Percentiles rank a stretch among this genome's conserved stretches.
Evolutionary conservation across 2,888 invertebrate genomes (phyloP).

Genomic region (Hirtodrosophila alboralis): DNA sequence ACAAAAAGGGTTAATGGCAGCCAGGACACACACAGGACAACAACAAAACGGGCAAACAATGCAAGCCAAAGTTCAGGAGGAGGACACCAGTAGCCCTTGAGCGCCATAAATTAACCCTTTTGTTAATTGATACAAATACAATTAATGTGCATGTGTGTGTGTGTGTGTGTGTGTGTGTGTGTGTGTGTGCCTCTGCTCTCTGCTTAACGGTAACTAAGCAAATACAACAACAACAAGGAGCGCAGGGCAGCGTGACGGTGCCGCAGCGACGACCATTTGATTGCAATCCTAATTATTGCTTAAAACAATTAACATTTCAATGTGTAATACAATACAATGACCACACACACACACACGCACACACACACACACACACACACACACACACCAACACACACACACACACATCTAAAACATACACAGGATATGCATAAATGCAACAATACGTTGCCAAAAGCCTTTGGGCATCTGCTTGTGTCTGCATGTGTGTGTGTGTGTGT

Average conservation of each 20-base stretch:
- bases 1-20: conserved; percentile 68
- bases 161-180: conserved; percentile 18
- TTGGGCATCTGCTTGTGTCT: conserved; percentile 16
- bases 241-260: conserved; percentile 45
- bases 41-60: conserved; percentile 57
- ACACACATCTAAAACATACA: conserved; percentile 26
- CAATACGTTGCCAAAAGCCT: conserved; percentile 60
- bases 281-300: conserved; percentile 80
- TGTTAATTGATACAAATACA: conserved; percentile 84
- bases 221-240: conserved; percentile 60
- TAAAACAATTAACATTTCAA: conserved; percentile 80
- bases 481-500: conserved; percentile 7
- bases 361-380: conserved; percentile 19
- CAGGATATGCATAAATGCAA: conserved; percentile 78
- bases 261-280: conserved; percentile 61
- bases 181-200: too few relatives aligned
- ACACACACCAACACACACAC: conserved; percentile 25
- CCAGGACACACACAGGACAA: conserved; percentile 28
- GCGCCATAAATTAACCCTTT: conserved; percentile 84
- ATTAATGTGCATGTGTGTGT: conserved; percentile 60
- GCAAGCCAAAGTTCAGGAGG: conserved; percentile 30
- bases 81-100: conserved; percentile 62
- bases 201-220: conserved; percentile 79
- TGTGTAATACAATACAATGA: conserved; percentile 72
- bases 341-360: conserved; percentile 40